Base-by-base conservation (phyloP, 2,888 invertebrate species). In the Lasioglossum malachurum region DNA sequence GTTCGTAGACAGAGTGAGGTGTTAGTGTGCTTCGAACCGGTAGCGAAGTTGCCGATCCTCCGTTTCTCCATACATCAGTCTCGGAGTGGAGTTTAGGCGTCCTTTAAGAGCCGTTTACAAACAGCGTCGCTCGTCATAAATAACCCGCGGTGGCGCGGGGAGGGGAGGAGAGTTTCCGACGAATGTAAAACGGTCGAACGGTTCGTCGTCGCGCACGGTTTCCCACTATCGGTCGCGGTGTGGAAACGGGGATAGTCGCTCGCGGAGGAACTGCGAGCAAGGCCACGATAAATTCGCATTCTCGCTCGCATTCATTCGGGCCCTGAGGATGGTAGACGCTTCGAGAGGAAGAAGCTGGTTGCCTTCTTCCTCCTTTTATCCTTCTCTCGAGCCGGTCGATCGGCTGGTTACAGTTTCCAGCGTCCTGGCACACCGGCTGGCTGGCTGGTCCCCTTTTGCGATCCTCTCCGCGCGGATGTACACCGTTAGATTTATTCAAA, bases 401-500 rank as follows among this genome's bases (percentile, higher is more conserved):
- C 53, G 49, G 46, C 67, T 16, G 49, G 35, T 67, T 35, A 38
- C 38, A 71, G 69, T 38, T 49, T 74, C 23, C 44, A 31, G 31
- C 64, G 31, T 31, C 31, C 16, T 31, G 7, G 64, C 64, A 64
- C 64, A 16, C 14, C 27, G 27, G 5, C 27, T 27, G 27, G 60
- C 12, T 14, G 14, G 12, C 12, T 71, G n/a, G 31, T 75, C 75
- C 77, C 31, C 71, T 80, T 73, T 75, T n/a, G 49, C 72, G 49
- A 7, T 71, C 23, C 75, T 64, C 76, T 82, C 71, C 76, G 23
- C 78, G 38, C 87, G 82, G 87, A 90, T 82, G 80, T 88, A 81
- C 89, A 87, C 91, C 91, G 91, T 91, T 91, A 91, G 91, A 90
- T 88, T 90, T 91, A 91, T 91, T 89, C 87, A 90, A 89, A 89